Base-by-base conservation (phyloP, 2,888 invertebrate species). In the Agrotis segetum region DNA sequence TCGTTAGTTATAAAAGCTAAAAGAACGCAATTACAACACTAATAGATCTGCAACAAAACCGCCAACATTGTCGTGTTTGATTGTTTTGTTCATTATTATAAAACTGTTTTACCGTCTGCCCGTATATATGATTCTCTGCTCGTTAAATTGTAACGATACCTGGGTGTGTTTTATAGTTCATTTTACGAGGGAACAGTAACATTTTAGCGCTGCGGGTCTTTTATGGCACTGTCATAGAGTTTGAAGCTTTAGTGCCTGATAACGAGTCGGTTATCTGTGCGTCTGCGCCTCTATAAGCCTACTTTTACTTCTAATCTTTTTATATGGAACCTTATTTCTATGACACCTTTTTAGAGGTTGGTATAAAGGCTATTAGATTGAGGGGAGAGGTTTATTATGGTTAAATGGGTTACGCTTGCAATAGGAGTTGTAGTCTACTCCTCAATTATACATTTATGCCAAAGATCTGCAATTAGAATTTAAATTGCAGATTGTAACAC, bases 201-300 rank as follows among this genome's bases (percentile, higher is more conserved):
- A 93, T 95, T 96, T 96, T 95, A 96, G 96, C 95, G 94, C 93
- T 96, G 96, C 96, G 96, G 96, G 96, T 92, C 79, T 89, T 96
- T 96, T 95, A 95, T 93, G 91, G 88, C 92, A 87, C 90, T 93
- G 92, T 93, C 95, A 94, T 95, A 95, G 95, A 93, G 89, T 90
- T 91, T 91, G 89, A 90, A 89, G 92, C 92, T 95, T 96, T 95
- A 96, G 93, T 93, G 89, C 82, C 93, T 93, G 96, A 96, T 96
- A 96, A 95, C 94, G 90, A 93, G 91, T 92, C 89, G 85, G 84
- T 85, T 92, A 90, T 92, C 89, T 90, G 81, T 77, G 74, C 67
- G 83, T 69, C 74, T 71, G 75, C 59, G 79, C 74, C 75, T 74
- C 73, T 64, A 85, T 77, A 68, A 70, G 71, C 49, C 76, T 68